Conservation (phyloP, 2,797 vertebrate species). For the Allobates femoralis region DNA sequence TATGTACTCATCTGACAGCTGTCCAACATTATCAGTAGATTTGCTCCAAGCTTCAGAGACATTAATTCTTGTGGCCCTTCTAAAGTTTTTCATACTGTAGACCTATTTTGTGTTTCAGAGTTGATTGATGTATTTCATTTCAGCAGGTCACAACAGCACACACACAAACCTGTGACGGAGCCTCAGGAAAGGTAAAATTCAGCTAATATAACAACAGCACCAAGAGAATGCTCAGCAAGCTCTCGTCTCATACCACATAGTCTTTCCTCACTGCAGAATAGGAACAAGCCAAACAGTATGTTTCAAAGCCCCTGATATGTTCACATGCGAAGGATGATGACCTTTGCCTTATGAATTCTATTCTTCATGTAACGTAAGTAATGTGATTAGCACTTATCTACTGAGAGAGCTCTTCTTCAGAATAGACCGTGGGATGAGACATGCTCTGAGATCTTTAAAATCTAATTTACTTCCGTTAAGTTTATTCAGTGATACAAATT, state of each 20-base stretch:
- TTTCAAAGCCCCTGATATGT: conserved; percentile 30
- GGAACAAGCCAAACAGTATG: conserved; percentile 33
- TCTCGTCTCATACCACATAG: conserved; percentile 13
- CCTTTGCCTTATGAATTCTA: conserved; percentile 38
- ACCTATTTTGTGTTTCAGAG: conserved; percentile 50
- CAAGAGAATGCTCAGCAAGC: conserved; percentile 35
- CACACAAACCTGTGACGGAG: conserved; percentile 52
- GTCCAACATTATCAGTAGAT: conserved; percentile 59
- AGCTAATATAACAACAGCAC: conserved; percentile 49
- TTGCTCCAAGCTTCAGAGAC: conserved; percentile 58
- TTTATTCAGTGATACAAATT: conserved; percentile 59
- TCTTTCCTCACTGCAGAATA: conserved; percentile 21
- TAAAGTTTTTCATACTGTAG: conserved; percentile 43
- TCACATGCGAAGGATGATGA: conserved; percentile 38
- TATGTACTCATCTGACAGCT: conserved; percentile 61
- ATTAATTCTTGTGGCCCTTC: conserved; percentile 59
- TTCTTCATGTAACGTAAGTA: conserved; percentile 44
- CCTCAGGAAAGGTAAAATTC: conserved; percentile 58
- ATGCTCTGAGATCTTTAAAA: conserved; percentile 36
- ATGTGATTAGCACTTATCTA: conserved; percentile 55
- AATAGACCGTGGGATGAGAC: conserved; percentile 39
- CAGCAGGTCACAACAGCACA: conserved; percentile 47
- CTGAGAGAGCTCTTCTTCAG: conserved; percentile 43
- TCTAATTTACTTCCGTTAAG: conserved; percentile 54
- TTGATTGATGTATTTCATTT: conserved; percentile 63